Conservation (phyloP, 2,113 vertebrate species). For the Hiodon alosoides region DNA sequence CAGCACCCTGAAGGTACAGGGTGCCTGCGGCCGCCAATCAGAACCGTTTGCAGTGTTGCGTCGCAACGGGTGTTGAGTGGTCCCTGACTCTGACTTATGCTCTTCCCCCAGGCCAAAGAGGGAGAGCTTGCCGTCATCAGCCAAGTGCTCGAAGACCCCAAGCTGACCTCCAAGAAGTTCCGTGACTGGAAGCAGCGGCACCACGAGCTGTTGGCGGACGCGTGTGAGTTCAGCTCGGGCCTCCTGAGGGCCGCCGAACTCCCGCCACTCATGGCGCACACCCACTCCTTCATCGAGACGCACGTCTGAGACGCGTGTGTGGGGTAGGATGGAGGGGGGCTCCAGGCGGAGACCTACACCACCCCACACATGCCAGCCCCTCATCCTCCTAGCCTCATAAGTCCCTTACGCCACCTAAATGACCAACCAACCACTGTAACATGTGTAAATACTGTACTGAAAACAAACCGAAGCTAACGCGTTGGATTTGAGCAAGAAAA, state of each 20-base stretch:
- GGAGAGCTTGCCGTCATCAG: constrained; percentile 74
- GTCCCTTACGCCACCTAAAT: constrained; percentile 10
- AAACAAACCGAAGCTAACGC: constrained; percentile 68
- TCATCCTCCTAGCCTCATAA: constrained; percentile 38
- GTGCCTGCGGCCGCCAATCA: not conserved
- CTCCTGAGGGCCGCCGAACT: constrained; percentile 74
- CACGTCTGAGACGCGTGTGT: constrained; percentile 72
- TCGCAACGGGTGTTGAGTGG: constrained; percentile 27
- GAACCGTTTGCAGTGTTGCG: not conserved
- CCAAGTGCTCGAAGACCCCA: constrained; percentile 75
- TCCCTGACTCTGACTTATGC: not conserved
- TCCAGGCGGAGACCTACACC: constrained; percentile 45
- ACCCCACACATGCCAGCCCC: constrained; percentile 51
- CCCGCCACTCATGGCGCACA: constrained; percentile 76
- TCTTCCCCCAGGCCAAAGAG: constrained; percentile 71
- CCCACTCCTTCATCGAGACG: constrained; percentile 86
- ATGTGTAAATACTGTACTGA: constrained; percentile 71
- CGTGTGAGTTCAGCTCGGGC: constrained; percentile 75
- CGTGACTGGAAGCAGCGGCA: constrained; percentile 85
- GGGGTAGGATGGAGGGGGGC: constrained; percentile 7
- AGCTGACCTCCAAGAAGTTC: constrained; percentile 78
- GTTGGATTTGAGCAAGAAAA: constrained; percentile 64
- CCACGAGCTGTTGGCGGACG: constrained; percentile 83
- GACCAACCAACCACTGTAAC: constrained; percentile 61
- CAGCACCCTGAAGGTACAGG: constrained; percentile 84